Percentiles rank a stretch among this genome's conserved stretches.
phyloP scores from a whole-genome alignment of 2,797 vertebrate genomes.

The Rhabdomys pumilio region DNA sequence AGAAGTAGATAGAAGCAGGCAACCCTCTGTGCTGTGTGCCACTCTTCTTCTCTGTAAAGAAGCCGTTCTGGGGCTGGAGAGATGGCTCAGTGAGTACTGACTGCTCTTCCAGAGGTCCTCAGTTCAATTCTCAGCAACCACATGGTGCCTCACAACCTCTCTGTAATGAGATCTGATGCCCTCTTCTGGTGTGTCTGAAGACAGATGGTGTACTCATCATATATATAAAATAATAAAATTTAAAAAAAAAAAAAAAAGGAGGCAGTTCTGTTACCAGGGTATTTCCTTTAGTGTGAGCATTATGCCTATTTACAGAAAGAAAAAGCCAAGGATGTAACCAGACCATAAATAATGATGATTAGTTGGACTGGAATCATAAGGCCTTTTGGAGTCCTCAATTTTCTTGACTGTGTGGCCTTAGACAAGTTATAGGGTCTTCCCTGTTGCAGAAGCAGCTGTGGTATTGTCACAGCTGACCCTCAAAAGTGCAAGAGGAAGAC shows the following conservation, averaged over 20 bases:
- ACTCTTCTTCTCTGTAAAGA: not conserved
- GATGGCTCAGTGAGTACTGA: too few relatives aligned
- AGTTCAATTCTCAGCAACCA: too few relatives aligned
- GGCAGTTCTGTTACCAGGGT: not conserved
- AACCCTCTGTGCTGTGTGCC: not conserved
- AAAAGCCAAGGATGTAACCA: not conserved
- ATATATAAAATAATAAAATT: too few relatives aligned
- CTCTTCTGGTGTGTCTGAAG: too few relatives aligned
- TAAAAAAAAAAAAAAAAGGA: not conserved
- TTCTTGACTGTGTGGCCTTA: not conserved
- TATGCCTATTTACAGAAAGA: not conserved
- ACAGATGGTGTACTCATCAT: too few relatives aligned
- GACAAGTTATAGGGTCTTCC: not conserved
- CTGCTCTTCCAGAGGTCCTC: too few relatives aligned
- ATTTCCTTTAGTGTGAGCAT: not conserved
- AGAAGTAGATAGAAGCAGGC: not conserved
- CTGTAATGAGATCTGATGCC: too few relatives aligned
- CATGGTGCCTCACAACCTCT: too few relatives aligned
- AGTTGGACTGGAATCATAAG: rapidly evolving
- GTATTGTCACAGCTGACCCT: not conserved
- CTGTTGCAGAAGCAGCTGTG: rapidly evolving
- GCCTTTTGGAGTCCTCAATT: too few relatives aligned
- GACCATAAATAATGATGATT: too few relatives aligned
- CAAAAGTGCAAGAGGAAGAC: not conserved
- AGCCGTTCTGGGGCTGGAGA: not conserved